Percentiles rank a stretch among this genome's conserved stretches.
These are phyloP conservation scores for Cabera pusaria DNA, from an alignment of 2,888 invertebrate species.

Conservation along the genomic window DNA sequence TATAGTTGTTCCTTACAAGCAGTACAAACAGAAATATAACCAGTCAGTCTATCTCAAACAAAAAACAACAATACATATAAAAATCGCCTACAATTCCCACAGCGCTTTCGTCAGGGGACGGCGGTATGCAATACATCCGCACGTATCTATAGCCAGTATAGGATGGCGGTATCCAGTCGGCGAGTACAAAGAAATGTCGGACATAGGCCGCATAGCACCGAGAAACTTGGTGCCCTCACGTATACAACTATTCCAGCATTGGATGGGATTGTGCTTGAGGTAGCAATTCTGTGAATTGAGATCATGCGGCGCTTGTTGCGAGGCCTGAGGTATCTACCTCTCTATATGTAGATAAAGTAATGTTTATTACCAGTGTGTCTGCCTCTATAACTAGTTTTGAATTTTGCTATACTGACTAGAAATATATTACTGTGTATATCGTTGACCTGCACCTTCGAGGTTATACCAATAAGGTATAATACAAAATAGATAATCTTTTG, in stretches of 20 bases:
- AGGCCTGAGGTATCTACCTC: too few species aligned
- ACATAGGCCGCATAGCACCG: slow-evolving; percentile 69
- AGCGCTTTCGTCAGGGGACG: slow-evolving; percentile 40
- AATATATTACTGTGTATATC: too few species aligned
- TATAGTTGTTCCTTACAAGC: too few species aligned
- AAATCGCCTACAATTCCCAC: slow-evolving; percentile 25
- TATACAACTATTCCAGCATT: slow-evolving; percentile 70
- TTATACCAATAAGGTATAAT: too few species aligned
- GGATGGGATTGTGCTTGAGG: slow-evolving; percentile 61
- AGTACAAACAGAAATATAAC: too few species aligned
- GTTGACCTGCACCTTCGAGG: too few species aligned
- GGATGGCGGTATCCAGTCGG: slow-evolving; percentile 44
- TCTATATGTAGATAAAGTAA: too few species aligned
- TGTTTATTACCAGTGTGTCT: too few species aligned
- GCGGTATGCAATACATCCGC: slow-evolving; percentile 13
- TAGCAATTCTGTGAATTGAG: slow-evolving; percentile 8
- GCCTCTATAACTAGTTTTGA: too few species aligned
- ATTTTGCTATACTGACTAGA: too few species aligned
- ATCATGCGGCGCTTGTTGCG: too few species aligned
- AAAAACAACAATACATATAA: slow-evolving; percentile 15
- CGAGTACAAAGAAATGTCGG: slow-evolving; percentile 67
- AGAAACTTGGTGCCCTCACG: slow-evolving; percentile 61
- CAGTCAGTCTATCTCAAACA: slow-evolving; percentile 15
- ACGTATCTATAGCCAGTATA: slow-evolving; percentile 5
- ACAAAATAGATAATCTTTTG: too few species aligned